These are phyloP conservation scores for Proctacanthus coquilletti DNA, from an alignment of 1,140 invertebrate species.

Conservation along the genomic window DNA sequence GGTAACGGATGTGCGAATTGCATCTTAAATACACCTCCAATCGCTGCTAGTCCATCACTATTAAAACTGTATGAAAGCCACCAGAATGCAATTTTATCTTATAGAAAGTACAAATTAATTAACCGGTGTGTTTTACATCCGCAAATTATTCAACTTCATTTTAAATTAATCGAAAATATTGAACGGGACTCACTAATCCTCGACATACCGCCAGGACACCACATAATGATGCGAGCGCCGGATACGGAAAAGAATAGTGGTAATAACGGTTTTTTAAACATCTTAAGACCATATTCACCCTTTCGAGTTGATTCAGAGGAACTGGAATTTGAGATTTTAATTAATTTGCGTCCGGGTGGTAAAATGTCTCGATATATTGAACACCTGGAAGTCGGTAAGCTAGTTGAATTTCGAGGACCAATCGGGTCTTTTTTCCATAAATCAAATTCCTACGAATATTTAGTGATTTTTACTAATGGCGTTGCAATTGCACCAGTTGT, in stretches of 20 bases:
- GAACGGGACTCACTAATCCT: constrained; percentile 10
- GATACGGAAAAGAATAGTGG: constrained; percentile 5
- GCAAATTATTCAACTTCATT: too few relatives aligned
- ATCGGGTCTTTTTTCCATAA: constrained; percentile 15
- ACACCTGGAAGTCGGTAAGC: constrained; percentile 8
- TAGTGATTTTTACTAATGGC: constrained; percentile 18
- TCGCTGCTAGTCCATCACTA: too few relatives aligned
- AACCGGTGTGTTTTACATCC: too few relatives aligned
- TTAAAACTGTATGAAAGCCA: too few relatives aligned
- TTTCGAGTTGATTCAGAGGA: constrained; percentile 16
- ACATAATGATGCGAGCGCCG: constrained; percentile 18
- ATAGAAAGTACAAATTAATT: too few relatives aligned
- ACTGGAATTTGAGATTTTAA: constrained; percentile 21
- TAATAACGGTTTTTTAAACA: not conserved
- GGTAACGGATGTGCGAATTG: constrained; percentile 27
- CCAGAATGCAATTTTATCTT: too few relatives aligned
- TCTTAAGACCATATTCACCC: constrained; percentile 22
- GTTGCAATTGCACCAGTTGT: constrained; percentile 23
- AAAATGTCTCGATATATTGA: constrained; percentile 16
- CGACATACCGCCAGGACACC: constrained; percentile 20
- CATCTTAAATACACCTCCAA: constrained; percentile 15
- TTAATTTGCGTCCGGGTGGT: constrained; percentile 17
- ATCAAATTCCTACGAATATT: constrained; percentile 7
- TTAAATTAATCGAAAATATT: too few relatives aligned
- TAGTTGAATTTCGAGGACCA: constrained; percentile 21